Evolutionary conservation across 2,888 invertebrate species (phyloP).

Genomic region (Apotomis turbidana): DNA sequence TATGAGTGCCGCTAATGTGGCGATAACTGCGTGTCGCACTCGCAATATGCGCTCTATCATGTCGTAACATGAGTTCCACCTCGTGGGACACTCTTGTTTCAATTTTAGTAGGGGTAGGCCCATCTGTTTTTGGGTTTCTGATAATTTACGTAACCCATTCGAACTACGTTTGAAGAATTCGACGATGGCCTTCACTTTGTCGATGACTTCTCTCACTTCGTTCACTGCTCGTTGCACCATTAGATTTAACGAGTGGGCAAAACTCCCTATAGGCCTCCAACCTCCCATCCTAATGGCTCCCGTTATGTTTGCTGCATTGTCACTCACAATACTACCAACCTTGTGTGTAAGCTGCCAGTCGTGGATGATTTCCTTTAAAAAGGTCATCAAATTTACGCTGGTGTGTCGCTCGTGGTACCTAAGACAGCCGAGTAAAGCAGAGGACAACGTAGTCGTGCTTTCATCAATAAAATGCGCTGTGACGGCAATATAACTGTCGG

Average conservation of each 20-base stretch:
- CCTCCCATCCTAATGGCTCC: neutral
- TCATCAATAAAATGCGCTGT: conserved; percentile 2
- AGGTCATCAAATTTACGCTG: no score
- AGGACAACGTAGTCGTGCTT: no score
- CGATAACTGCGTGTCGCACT: neutral
- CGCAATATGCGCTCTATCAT: conserved; percentile 1
- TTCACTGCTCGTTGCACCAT: neutral
- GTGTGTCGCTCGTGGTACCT: no score
- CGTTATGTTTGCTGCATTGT: neutral
- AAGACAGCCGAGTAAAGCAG: no score
- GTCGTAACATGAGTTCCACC: conserved; percentile 15
- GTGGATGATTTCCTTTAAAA: no score
- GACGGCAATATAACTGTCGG: conserved; percentile 7
- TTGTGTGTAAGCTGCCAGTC: no score
- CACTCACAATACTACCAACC: no score
- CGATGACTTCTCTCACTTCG: neutral
- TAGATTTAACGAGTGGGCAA: conserved; percentile 12
- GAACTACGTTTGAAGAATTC: conserved; percentile 14
- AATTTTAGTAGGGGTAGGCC: neutral
- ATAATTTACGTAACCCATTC: neutral
- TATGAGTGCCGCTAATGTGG: neutral
- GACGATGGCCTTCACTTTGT: neutral
- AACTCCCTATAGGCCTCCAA: conserved; percentile 1
- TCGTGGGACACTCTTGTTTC: conserved; percentile 10
- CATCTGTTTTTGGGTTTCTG: neutral